These are phyloP conservation scores for Ceratosolen fusciceps DNA, from an alignment of 1,140 invertebrate species.

Conservation along the genomic window DNA sequence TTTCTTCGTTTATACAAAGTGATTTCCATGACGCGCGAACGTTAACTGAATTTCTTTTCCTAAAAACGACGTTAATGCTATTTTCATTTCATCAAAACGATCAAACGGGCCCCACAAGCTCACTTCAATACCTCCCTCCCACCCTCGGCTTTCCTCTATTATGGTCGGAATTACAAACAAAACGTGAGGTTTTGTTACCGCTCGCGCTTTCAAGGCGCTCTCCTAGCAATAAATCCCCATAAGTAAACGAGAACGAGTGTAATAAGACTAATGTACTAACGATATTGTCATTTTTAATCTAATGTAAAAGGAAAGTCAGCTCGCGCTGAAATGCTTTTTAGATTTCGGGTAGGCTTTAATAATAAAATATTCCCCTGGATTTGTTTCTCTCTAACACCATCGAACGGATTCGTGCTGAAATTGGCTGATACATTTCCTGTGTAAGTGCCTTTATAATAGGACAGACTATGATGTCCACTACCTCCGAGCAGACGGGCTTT, in stretches of 20 bases:
- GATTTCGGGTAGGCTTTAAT: too few relatives aligned
- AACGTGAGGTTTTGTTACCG: conserved; percentile 7
- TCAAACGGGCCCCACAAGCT: neutral
- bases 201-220: neutral
- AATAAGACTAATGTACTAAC: too few relatives aligned
- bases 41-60: conserved; percentile 32
- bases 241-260: too few relatives aligned
- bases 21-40: neutral
- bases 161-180: conserved; percentile 6
- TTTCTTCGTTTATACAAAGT: neutral
- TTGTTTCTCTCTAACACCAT: neutral
- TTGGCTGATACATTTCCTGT: neutral
- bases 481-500: too few relatives aligned
- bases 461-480: neutral
- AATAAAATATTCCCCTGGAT: too few relatives aligned
- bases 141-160: conserved; percentile 25
- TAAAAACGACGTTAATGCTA: conserved; percentile 35
- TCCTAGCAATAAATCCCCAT: neutral
- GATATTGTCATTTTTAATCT: too few relatives aligned
- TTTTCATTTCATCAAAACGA: conserved; percentile 9
- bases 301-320: neutral
- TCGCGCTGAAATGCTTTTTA: too few relatives aligned
- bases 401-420: neutral
- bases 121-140: neutral
- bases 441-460: neutral